Conservation (phyloP, 1,140 invertebrate genomes). For the Leptoteleia sp. region DNA sequence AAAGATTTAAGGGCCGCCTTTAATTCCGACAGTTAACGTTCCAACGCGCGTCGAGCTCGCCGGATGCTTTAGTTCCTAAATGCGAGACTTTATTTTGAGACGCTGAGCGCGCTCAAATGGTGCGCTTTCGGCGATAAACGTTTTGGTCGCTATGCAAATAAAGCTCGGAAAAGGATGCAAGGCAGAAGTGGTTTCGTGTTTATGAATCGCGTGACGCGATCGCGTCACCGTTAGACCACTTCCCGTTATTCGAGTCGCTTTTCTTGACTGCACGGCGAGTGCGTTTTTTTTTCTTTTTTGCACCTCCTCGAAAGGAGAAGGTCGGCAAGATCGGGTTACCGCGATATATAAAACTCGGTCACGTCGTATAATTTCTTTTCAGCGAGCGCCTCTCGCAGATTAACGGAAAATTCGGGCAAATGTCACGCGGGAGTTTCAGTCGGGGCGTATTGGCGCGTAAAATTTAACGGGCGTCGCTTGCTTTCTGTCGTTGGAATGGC, state of each 20-base stretch:
- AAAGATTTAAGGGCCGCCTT: constrained; percentile 17
- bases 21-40: too few species aligned
- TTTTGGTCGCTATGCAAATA: constrained; percentile 33
- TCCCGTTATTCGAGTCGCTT: constrained; percentile 53
- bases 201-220: constrained; percentile 63
- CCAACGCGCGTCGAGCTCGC: too few species aligned
- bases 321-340: constrained; percentile 65
- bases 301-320: constrained; percentile 48
- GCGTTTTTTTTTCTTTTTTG: constrained; percentile 39
- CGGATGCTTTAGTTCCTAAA: constrained; percentile 31
- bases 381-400: too few species aligned
- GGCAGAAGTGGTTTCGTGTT: constrained; percentile 53
- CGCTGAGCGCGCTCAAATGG: constrained; percentile 19
- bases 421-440: constrained; percentile 1
- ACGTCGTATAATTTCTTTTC: constrained; percentile 44
- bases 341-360: constrained; percentile 67
- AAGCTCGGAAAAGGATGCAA: constrained; percentile 23
- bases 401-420: constrained; percentile 9
- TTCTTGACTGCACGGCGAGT: constrained; percentile 12
- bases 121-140: constrained; percentile 34
- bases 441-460: constrained; percentile 8
- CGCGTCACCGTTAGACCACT: constrained; percentile 40
- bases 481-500: constrained; percentile 12
- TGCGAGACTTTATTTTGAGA: constrained; percentile 28
- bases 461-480: neutral